phyloP scores from a whole-genome alignment of 2,797 vertebrate genomes.

The Channallabes apus region DNA sequence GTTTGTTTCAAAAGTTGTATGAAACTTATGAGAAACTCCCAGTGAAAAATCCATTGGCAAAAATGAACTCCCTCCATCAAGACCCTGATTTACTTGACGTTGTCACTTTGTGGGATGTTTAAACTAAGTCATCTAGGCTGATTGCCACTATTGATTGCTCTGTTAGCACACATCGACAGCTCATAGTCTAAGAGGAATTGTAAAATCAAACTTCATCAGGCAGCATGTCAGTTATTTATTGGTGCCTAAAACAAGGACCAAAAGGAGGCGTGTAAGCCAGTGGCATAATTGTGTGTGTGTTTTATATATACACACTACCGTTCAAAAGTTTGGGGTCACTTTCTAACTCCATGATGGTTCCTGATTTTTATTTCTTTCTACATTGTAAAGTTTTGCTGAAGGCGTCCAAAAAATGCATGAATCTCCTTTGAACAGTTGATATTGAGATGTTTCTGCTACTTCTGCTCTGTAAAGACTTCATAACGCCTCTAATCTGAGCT shows the following conservation, averaged over 20 bases:
- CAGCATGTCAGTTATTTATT: background rate
- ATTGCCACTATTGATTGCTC: conserved; percentile 35
- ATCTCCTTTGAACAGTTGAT: too few relatives aligned
- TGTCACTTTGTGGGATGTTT: conserved; percentile 38
- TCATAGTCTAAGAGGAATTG: conserved; percentile 21
- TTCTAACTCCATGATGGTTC: too few relatives aligned
- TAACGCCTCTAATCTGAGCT: too few relatives aligned
- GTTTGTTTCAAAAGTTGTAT: background rate
- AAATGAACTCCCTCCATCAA: conserved; percentile 4
- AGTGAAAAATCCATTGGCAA: conserved; percentile 7
- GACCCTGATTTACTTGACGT: conserved; percentile 30
- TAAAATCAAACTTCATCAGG: conserved; percentile 30
- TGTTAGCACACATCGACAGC: conserved; percentile 44
- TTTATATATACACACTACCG: too few relatives aligned
- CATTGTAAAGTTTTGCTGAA: too few relatives aligned
- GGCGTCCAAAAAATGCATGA: too few relatives aligned
- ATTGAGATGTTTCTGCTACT: too few relatives aligned
- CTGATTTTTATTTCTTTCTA: too few relatives aligned
- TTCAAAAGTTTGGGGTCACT: too few relatives aligned
- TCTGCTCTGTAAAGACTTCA: too few relatives aligned
- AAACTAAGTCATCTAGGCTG: conserved; percentile 33
- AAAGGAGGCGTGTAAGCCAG: background rate
- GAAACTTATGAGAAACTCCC: background rate
- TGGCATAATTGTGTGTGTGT: background rate
- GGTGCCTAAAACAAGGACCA: background rate